These are phyloP conservation scores for Pseudomugil gertrudae DNA, from an alignment of 2,797 vertebrate genomes.

Conservation along the genomic window DNA sequence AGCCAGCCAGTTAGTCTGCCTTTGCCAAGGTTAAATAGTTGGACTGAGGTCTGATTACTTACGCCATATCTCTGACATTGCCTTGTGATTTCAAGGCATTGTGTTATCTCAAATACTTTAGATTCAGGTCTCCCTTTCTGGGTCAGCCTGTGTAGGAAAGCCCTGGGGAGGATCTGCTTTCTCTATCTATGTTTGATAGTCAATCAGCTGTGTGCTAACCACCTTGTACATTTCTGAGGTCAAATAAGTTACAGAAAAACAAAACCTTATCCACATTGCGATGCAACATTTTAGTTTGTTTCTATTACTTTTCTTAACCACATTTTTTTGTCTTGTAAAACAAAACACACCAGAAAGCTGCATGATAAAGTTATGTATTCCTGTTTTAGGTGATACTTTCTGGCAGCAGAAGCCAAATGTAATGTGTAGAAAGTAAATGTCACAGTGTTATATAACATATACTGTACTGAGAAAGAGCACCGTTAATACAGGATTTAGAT, in stretches of 20 bases:
- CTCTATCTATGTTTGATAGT: conserved; percentile 58
- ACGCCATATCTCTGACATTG: conserved; percentile 67
- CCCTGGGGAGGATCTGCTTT: conserved; percentile 59
- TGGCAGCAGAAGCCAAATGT: no score
- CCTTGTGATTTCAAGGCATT: conserved; percentile 64
- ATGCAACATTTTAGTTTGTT: conserved; percentile 16
- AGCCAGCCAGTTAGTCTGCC: conserved; percentile 43
- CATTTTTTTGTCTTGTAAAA: conserved; percentile 8
- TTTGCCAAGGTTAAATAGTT: conserved; percentile 74
- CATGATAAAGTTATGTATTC: no score
- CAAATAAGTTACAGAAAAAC: conserved; percentile 28
- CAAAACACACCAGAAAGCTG: background rate
- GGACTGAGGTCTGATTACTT: conserved; percentile 65
- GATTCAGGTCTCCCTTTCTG: conserved; percentile 57
- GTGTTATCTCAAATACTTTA: conserved; percentile 61
- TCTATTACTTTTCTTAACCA: conserved; percentile 23
- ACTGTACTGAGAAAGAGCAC: no score
- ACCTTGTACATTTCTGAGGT: conserved; percentile 37
- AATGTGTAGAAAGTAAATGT: no score
- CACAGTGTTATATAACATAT: no score
- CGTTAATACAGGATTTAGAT: no score
- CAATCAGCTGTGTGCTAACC: conserved; percentile 61
- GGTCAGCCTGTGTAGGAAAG: conserved; percentile 40
- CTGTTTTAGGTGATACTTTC: no score
- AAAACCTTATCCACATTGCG: conserved; percentile 27